Conservation (phyloP, 2,113 vertebrate species). For the Ceyx melanurus region DNA sequence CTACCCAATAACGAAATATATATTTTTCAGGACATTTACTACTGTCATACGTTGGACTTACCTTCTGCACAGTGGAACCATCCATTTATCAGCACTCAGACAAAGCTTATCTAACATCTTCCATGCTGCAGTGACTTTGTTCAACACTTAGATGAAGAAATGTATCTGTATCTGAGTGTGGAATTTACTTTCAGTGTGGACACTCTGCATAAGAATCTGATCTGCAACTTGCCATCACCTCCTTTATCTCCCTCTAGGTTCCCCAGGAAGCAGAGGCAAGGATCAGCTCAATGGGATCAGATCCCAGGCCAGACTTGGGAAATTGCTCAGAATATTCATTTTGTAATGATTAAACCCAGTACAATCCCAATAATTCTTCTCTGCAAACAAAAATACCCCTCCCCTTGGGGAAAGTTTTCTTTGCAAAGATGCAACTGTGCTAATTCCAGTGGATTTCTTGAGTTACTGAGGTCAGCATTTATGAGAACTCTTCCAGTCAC, state of each 20-base stretch:
- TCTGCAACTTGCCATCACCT: neutral
- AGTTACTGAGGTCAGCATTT: neutral
- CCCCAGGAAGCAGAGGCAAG: neutral
- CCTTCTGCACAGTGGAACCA: neutral
- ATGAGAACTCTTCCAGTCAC: neutral
- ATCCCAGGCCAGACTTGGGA: neutral
- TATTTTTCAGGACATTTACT: neutral
- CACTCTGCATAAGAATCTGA: neutral
- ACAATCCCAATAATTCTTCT: neutral
- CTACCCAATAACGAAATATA: neutral
- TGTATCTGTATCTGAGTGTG: neutral
- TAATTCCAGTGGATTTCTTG: neutral
- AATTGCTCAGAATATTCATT: neutral
- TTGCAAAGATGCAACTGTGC: neutral
- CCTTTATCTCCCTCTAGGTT: neutral
- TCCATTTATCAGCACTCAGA: neutral
- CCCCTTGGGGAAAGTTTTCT: neutral
- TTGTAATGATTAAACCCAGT: neutral
- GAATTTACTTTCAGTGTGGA: neutral
- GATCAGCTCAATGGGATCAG: neutral
- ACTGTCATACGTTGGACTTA: neutral
- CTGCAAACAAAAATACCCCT: neutral
- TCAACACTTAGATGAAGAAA: neutral
- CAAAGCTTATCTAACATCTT: neutral
- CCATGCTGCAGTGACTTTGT: neutral